Conservation (phyloP, 2,797 vertebrate species). For the Coranthus polyacanthus region DNA sequence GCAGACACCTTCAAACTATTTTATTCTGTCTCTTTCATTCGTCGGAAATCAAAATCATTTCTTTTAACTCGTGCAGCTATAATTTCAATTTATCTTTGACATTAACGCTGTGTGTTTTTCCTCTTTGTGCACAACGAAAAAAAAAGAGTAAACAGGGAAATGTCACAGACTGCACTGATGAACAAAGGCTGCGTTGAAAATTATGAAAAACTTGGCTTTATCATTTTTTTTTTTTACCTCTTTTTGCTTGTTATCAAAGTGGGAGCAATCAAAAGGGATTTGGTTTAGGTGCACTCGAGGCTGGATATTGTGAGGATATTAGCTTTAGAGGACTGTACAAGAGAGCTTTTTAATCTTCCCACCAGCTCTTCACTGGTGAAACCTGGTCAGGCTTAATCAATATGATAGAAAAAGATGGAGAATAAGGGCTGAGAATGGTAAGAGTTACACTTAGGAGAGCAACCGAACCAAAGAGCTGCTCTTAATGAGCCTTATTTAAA, state of each 20-base stretch:
- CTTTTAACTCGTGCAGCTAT: neutral
- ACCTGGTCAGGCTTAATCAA: neutral
- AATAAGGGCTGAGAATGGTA: slow-evolving; percentile 6
- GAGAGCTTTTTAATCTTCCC: neutral
- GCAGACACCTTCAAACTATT: slow-evolving; percentile 2
- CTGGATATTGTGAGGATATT: neutral
- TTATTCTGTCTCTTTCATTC: neutral
- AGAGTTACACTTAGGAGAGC: neutral
- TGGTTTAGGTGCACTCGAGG: neutral
- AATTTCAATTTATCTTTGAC: too few relatives aligned
- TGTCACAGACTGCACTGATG: too few relatives aligned
- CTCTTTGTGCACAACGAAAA: too few relatives aligned
- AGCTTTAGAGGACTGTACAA: neutral
- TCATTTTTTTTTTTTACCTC: too few relatives aligned
- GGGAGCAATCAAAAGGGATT: neutral
- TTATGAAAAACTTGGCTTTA: too few relatives aligned
- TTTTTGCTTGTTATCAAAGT: too few relatives aligned
- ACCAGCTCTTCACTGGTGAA: neutral
- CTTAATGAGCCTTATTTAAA: slow-evolving; percentile 30
- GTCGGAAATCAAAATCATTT: neutral
- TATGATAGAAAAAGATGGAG: neutral
- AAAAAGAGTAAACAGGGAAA: too few relatives aligned
- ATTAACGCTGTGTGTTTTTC: too few relatives aligned
- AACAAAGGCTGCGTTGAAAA: too few relatives aligned
- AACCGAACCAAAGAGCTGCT: neutral